Evolutionary conservation across 2,888 invertebrate genomes (phyloP).

Genomic region (Achlya flavicornis): DNA sequence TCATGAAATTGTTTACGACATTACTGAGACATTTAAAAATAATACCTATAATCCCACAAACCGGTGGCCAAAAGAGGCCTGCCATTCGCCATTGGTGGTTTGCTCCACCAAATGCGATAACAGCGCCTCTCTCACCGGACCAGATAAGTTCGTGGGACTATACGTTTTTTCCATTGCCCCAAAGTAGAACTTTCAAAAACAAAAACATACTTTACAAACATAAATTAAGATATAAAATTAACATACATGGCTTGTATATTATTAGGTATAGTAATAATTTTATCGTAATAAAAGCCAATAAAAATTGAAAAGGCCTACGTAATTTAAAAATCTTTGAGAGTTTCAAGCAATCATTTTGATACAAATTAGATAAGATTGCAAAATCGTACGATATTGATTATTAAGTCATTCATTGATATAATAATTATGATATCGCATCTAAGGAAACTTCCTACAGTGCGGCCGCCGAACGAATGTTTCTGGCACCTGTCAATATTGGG

Average conservation of each 20-base stretch:
- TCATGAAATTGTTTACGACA: slow-evolving; percentile 22
- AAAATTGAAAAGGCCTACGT: slow-evolving; percentile 14
- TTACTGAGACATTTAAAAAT: neutral
- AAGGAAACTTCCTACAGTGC: neutral
- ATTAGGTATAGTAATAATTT: too few species aligned
- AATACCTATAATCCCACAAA: too few species aligned
- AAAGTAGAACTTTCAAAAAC: too few species aligned
- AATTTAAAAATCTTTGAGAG: slow-evolving; percentile 28
- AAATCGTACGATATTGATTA: slow-evolving; percentile 68
- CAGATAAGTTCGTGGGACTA: too few species aligned
- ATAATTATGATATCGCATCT: slow-evolving; percentile 20
- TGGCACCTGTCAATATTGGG: too few species aligned
- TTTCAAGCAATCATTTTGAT: slow-evolving; percentile 41
- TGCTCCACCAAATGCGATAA: too few species aligned
- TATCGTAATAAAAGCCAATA: slow-evolving; percentile 11
- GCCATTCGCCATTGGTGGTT: too few species aligned
- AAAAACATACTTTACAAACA: too few species aligned
- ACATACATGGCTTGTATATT: too few species aligned
- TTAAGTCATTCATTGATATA: slow-evolving; percentile 29
- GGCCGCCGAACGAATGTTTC: too few species aligned
- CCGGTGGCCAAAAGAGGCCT: too few species aligned
- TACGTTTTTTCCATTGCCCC: neutral
- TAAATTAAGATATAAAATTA: neutral
- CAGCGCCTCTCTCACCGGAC: too few species aligned
- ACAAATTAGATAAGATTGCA: slow-evolving; percentile 64